Evolutionary conservation across 2,888 invertebrate species (phyloP), one percentile per base, ranked within the genome.

Genomic region (Candidula unifasciata): DNA sequence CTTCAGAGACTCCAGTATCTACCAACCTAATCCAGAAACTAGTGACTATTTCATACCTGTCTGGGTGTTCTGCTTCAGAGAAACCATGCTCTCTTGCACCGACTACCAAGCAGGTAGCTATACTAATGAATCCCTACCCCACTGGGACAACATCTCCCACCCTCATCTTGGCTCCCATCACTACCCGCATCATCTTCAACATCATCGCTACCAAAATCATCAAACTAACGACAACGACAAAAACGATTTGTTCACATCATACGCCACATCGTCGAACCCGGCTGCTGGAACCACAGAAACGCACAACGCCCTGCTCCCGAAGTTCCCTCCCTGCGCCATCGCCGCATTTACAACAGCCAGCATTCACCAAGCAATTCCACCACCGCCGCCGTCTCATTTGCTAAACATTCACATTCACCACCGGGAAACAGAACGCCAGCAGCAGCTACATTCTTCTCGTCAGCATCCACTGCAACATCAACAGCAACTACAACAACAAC

Each of bases 271-370:
- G 8, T 71, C 57, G 13, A 66, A 54, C 5, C 71, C 71, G 21
- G 37, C 10, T 2, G 35, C 74, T 18, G 54, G 8, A 16, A 13
- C 27, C 21, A 44, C 30, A 24, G 57, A 78, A 2, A 52, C 69
- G 37, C 64, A 60, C 78, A 37, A 66, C 33, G 10, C 78, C 18
- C 57, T 83, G 27, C 37, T 83, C 1, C 77, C 83, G 3, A 27
- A 44, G 18, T 83, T 83, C 69, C 83, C 77, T 13, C 68, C 83
- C 18, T 83, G 37, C 60, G 57, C 69, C 77, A 78, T 69, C 37
- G 24, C 66, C 0, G 27, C 83, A 69, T 83, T 76, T 37, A 24
- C 80, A 44, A 18, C 76, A 44, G 27, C 84, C 27, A 54, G 13
- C 57, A 6, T 69, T 35, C 80, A 74, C 37, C 54, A 27, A 30